Evolutionary conservation across 2,888 invertebrate genomes (phyloP), one percentile per base, ranked within the genome.

Genomic region (Lasius platythorax): DNA sequence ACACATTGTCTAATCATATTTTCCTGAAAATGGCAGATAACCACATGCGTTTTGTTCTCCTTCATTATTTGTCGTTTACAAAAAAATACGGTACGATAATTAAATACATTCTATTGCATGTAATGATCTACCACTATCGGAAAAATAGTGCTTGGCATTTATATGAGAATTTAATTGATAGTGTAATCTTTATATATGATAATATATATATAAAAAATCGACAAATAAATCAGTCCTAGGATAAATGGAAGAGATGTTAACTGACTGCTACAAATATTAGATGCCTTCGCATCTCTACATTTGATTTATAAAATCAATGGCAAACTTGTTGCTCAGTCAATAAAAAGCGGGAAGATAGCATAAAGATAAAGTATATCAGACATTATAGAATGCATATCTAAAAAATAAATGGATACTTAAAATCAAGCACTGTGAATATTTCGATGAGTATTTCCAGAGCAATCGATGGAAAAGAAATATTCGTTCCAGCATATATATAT

Each of bases 401-500:
- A 6, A 18, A 18, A 66, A 40, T 40, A 23, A 46, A 76, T 3
- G 28, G 18, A 64, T 53, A 64, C 37, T 76, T 28, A 15, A 74
- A n/a, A n/a, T 8, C n/a, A 46, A 9, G 28, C 50, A 67, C 18
- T n/a, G 28, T 28, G 12, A 67, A 56, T 66, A 40, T 8, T 37
- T 30, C 6, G 40, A 40, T 37, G 8, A 63, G 9, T 37, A 28
- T n/a, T 37, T 64, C 6, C 64, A 56, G 64, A 28, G 37, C 23
- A 46, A 50, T 75, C 46, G 66, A 66, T 8, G 30, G 66, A 40
- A 40, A 82, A 78, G 83, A 83, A 74, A 78, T 83, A 67, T 82
- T 86, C 67, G 82, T 84, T 84, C 68, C 64, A 37, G 64, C 72
- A 76, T 76, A 23, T 23, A 23, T 23, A 23, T 23, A 79, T 66